Base-by-base conservation (phyloP, 2,888 invertebrate species). In the Perdita meconis region DNA sequence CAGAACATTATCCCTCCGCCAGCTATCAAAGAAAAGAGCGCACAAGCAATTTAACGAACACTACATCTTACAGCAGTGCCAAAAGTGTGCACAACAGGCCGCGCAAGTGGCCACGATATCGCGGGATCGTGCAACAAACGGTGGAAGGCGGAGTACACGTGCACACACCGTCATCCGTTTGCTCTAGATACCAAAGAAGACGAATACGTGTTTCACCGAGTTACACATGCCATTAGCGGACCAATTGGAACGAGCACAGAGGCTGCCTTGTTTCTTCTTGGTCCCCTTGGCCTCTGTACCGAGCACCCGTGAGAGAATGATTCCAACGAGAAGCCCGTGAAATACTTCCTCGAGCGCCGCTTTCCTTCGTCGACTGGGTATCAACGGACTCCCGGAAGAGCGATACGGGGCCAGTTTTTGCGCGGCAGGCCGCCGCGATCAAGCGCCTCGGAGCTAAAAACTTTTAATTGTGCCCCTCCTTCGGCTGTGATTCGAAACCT, bases 171-270 rank as follows among this genome's bases (percentile, higher is more conserved):
- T 60, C 53, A 51, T 66, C 66, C 68, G 47, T 61, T 65, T 68
- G 75, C 61, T 71, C 71, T 59, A 78, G 69, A 82, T 75, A 82
- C 50, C 47, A 8, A 60, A 42, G 73, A 30, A 72, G 69, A 71
- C 63, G 66, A 81, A 74, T 56, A 65, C 50, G 68, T 78, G 74
- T 81, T 79, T 78, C 80, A 57, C 60, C 75, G 61, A 72, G 67
- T 80, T 66, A 64, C 65, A 81, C 77, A 66, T 70, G 74, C 79
- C 74, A 83, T 84, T 83, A 81, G 72, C 64, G 74, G 77, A 50
- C 81, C 81, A 77, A 83, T 83, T 75, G 79, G 66, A 80, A 83
- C 69, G 44, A 65, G 69, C 38, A 72, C 74, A 83, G 71, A 55
- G 69, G 51, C n/a, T 12, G 66, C 64, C 55, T 77, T 81, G 84